Evolutionary conservation across 2,113 vertebrate species (phyloP).

Genomic region (Lepidothrix coronata): DNA sequence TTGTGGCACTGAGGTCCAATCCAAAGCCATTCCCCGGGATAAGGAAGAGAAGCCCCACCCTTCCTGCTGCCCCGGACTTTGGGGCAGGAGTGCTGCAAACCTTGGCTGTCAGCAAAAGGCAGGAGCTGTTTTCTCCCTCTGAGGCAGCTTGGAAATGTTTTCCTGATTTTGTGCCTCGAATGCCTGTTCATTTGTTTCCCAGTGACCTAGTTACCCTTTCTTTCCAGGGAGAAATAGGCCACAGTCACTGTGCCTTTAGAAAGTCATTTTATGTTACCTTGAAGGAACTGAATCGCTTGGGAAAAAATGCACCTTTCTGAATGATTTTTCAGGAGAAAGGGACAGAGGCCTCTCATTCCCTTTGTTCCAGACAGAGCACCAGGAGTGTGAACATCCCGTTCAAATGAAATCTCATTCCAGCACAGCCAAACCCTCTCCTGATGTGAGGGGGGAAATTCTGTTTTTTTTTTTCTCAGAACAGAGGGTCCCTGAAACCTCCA

Average conservation of each 20-base stretch:
- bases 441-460: neutral
- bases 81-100: neutral
- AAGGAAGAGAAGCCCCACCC: neutral
- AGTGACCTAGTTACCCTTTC: neutral
- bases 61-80: neutral
- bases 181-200: neutral
- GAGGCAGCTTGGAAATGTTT: neutral
- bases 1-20: neutral
- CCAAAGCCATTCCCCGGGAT: neutral
- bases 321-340: neutral
- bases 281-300: neutral
- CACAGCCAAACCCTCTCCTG: neutral
- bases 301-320: neutral
- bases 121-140: neutral
- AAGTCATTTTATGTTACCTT: neutral
- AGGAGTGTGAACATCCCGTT: neutral
- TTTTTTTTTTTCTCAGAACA: neutral
- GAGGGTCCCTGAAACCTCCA: neutral
- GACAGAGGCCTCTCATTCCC: neutral
- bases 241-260: neutral
- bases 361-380: neutral
- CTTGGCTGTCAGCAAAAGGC: neutral
- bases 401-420: neutral
- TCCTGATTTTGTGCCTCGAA: neutral
- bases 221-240: neutral